These are phyloP conservation scores for Sebastes taczanowskii DNA, from an alignment of 2,797 vertebrate species.

Conservation along the genomic window DNA sequence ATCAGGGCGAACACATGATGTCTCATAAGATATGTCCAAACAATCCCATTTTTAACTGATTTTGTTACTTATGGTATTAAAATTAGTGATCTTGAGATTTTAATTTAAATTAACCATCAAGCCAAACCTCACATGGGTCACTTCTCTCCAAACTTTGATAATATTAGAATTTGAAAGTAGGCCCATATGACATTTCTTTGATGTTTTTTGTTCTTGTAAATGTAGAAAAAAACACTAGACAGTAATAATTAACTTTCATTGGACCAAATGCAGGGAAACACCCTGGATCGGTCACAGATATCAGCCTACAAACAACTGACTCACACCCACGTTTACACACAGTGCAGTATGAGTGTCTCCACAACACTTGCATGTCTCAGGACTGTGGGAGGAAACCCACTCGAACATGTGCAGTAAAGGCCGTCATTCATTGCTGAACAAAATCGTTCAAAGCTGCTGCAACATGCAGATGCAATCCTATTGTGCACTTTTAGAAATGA, in stretches of 20 bases:
- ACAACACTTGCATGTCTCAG: constrained; percentile 9
- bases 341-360: not conserved
- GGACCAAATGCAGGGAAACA: constrained; percentile 15
- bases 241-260: not conserved
- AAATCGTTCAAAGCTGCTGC: not conserved
- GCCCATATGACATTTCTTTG: not conserved
- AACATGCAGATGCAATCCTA: constrained; percentile 3
- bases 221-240: not conserved
- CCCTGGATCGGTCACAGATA: constrained; percentile 19
- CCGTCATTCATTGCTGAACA: not conserved
- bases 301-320: constrained; percentile 23
- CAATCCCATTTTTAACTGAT: not conserved
- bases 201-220: not conserved
- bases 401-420: not conserved
- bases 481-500: not conserved
- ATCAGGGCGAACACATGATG: not conserved
- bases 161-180: not conserved
- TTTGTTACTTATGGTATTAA: not conserved
- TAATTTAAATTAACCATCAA: not conserved
- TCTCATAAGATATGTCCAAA: not conserved
- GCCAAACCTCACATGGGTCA: not conserved
- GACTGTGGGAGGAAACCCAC: constrained; percentile 43
- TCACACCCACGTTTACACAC: constrained; percentile 27
- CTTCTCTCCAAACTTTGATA: not conserved
- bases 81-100: not conserved